phyloP scores from a whole-genome alignment of 2,888 invertebrate genomes.

The Lasioglossum villosulum region DNA sequence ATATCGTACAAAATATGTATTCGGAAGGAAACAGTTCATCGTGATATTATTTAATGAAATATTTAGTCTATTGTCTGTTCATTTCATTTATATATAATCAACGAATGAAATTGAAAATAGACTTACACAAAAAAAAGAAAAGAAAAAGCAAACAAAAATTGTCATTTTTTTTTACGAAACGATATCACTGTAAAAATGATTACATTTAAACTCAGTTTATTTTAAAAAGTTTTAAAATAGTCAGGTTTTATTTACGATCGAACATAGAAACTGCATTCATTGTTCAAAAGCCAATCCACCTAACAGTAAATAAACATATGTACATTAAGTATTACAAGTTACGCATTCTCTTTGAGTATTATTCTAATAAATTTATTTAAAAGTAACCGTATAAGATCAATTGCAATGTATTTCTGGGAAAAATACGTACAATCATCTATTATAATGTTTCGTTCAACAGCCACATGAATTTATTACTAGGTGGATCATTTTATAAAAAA shows the following conservation, averaged over 20 bases:
- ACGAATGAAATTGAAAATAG: constrained; percentile 21
- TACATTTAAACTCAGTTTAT: constrained; percentile 43
- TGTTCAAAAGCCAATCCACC: constrained; percentile 54
- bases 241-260: constrained; percentile 40
- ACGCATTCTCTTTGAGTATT: constrained; percentile 50
- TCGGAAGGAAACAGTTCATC: constrained; percentile 47
- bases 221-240: constrained; percentile 39
- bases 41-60: constrained; percentile 44
- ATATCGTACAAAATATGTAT: constrained; percentile 51
- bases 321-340: constrained; percentile 56
- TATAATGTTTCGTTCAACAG: constrained; percentile 55
- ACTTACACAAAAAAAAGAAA: constrained; percentile 12
- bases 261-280: constrained; percentile 46
- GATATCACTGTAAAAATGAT: constrained; percentile 44
- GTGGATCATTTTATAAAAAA: constrained; percentile 50
- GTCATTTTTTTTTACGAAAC: constrained; percentile 39
- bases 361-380: constrained; percentile 58
- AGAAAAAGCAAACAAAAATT: constrained; percentile 8
- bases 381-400: constrained; percentile 52
- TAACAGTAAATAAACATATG: constrained; percentile 57
- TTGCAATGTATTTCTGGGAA: constrained; percentile 56
- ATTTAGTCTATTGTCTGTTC: constrained; percentile 49
- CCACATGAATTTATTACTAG: constrained; percentile 58
- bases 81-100: constrained; percentile 34
- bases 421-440: constrained; percentile 58